A percentile compares a stretch with the other conserved stretches of the same genome.
Evolutionary conservation across 2,888 invertebrate genomes (phyloP).

Genomic region (Thysanoteuthis rhombus): DNA sequence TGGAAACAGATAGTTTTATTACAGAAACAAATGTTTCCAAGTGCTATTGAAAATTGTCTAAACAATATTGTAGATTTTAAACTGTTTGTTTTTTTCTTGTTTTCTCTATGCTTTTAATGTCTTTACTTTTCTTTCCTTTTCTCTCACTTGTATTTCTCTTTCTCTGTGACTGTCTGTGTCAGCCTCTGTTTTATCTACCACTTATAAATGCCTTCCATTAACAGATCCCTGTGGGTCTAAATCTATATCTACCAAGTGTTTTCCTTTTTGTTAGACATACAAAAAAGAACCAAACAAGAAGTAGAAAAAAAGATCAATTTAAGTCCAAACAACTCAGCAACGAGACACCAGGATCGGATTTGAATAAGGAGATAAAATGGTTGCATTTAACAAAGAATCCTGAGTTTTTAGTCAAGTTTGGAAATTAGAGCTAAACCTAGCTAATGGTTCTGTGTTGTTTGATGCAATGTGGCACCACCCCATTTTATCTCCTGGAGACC

Average conservation of each 20-base stretch:
- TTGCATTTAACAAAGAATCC: background rate
- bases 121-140: background rate
- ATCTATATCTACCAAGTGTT: background rate
- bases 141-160: background rate
- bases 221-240: background rate
- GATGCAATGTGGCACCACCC: background rate
- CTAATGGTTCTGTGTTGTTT: conserved; percentile 12
- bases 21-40: no score
- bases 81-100: no score
- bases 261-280: background rate
- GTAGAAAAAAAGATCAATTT: no score
- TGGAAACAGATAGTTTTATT: no score
- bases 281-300: background rate
- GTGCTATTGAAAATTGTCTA: no score
- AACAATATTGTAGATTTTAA: no score
- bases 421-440: background rate
- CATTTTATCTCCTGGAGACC: background rate
- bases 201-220: background rate
- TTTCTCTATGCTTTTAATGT: no score
- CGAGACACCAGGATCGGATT: background rate
- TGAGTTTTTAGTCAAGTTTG: background rate
- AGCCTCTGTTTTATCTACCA: background rate
- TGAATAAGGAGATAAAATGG: background rate
- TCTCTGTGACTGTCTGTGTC: background rate
- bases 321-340: background rate